These are phyloP conservation scores for Drosophila kohkoa DNA, from an alignment of 1,140 invertebrate genomes.

Conservation along the genomic window DNA sequence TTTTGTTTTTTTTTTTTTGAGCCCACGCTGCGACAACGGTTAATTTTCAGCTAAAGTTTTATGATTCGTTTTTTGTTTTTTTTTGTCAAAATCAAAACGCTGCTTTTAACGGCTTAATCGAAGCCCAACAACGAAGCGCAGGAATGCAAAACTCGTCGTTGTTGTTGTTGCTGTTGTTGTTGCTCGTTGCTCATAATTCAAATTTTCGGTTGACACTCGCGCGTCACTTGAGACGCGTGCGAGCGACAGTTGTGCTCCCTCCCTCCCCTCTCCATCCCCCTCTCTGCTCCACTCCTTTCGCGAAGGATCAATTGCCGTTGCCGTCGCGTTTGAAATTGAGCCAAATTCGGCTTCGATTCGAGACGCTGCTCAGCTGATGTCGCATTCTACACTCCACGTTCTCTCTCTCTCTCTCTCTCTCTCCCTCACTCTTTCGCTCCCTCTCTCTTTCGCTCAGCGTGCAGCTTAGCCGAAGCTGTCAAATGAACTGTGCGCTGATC, in stretches of 20 bases:
- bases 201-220: conserved; percentile 65
- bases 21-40: conserved; percentile 7
- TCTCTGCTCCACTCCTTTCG: neutral
- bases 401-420: no score
- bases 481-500: conserved; percentile 77
- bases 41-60: conserved; percentile 31
- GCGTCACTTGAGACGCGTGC: conserved; percentile 83
- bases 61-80: neutral
- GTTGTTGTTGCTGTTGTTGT: conserved; percentile 17
- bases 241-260: conserved; percentile 69
- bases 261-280: neutral
- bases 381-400: neutral
- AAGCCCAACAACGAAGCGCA: conserved; percentile 22
- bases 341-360: conserved; percentile 50
- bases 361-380: conserved; percentile 36
- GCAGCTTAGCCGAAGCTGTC: conserved; percentile 41
- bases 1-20: conserved; percentile 29
- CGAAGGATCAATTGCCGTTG: conserved; percentile 11
- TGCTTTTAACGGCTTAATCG: conserved; percentile 60
- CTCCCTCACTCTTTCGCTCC: no score
- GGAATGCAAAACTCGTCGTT: conserved; percentile 20
- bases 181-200: conserved; percentile 20
- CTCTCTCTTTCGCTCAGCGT: neutral
- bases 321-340: conserved; percentile 75
- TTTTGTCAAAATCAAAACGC: conserved; percentile 19